Conservation (phyloP, 1,140 invertebrate species). For the Vollenhovia emeryi region DNA sequence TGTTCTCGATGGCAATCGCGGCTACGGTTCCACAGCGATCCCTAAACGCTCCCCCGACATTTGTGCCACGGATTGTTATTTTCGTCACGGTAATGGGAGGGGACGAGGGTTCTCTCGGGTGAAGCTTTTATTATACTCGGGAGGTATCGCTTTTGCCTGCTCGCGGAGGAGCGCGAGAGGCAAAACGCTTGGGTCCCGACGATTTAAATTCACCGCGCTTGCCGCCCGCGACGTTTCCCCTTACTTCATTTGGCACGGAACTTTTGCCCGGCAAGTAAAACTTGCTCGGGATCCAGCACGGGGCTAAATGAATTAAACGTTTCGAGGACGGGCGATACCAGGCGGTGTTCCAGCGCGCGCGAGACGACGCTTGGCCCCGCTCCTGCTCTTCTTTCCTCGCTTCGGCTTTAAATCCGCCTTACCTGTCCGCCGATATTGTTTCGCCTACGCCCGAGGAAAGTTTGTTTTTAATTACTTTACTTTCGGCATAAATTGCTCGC, state of each 20-base stretch:
- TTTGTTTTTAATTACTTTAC: slow-evolving; percentile 61
- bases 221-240: slow-evolving; percentile 12
- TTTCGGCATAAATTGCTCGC: slow-evolving; percentile 52
- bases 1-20: background rate
- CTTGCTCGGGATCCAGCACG: slow-evolving; percentile 16
- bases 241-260: slow-evolving; percentile 51
- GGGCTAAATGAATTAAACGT: slow-evolving; percentile 54
- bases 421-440: slow-evolving; percentile 53
- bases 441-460: slow-evolving; percentile 21
- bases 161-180: background rate
- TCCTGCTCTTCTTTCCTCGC: background rate
- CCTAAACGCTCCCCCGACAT: slow-evolving; percentile 18
- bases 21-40: background rate
- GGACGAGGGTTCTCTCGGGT: background rate
- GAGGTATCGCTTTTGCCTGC: background rate
- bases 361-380: background rate
- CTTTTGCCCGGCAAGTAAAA: slow-evolving; percentile 35
- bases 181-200: background rate
- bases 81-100: slow-evolving; percentile 12
- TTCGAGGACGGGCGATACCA: slow-evolving; percentile 26
- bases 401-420: slow-evolving; percentile 36
- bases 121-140: background rate
- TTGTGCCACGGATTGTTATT: slow-evolving; percentile 27
- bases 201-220: slow-evolving; percentile 52
- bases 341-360: slow-evolving; percentile 6